Evolutionary conservation across 1,140 invertebrate species (phyloP), one percentile per base, ranked within the genome.

Genomic region (Eumaeus atala): DNA sequence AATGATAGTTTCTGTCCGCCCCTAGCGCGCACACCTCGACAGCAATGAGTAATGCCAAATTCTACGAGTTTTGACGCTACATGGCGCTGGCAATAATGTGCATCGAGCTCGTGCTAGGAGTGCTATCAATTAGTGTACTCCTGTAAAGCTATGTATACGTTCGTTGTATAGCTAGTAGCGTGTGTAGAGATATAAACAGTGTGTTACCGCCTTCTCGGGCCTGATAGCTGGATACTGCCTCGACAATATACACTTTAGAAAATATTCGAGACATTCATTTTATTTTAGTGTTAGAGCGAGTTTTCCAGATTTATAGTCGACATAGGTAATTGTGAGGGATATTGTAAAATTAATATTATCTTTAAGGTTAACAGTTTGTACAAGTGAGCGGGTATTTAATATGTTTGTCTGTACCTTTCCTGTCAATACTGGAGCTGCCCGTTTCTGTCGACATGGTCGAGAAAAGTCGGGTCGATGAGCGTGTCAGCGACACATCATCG

Each of bases 61-160:
- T 5, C n/a, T 14, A 40, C 3, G 38, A 40, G 5, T 9, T 12
- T 16, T 9, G 7, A 14, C 40, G 14, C 40, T 44, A 44, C 12
- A 44, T 44, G 40, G 16, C 12, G 38, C 11, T 40, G 12, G 3
- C 14, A 10, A 9, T 2, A 37, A 3, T 40, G 3, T 12, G 8
- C 12, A 16, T 3, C 21, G 21, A 28, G 21, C 21, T 40, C 38
- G 38, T 14, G 40, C 40, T 17, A 10, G 9, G 40, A 37, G 35
- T 9, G 9, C 54, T 64, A 52, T 56, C 48, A 50, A 51, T 40
- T 64, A 64, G 56, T 58, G 56, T 64, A 52, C 52, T 47, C 61
- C 52, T 55, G 60, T 62, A 58, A 58, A 47, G 60, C 59, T 64
- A 35, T 54, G 62, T 64, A 64, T 61, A 64, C 59, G 62, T 64